Evolutionary conservation across 2,797 vertebrate genomes (phyloP).

Genomic region (Saxicola maurus): DNA sequence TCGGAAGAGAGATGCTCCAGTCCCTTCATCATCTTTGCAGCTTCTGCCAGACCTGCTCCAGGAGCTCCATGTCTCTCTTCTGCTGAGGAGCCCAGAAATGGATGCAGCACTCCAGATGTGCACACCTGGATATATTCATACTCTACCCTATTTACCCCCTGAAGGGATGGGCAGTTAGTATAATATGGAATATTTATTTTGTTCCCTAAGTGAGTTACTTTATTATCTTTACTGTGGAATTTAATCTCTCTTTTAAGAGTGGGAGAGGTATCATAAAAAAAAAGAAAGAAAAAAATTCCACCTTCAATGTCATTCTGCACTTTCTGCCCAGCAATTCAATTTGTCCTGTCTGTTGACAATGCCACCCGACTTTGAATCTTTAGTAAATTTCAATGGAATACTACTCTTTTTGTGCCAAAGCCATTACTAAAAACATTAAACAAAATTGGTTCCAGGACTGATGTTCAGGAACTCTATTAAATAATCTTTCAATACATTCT

Average conservation of each 20-base stretch:
- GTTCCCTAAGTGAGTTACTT: neutral
- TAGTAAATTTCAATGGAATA: neutral
- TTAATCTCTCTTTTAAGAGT: neutral
- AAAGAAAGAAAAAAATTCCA: neutral
- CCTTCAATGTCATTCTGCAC: neutral
- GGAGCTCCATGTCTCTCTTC: neutral
- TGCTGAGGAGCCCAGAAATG: neutral
- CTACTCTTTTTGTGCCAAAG: neutral
- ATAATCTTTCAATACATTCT: constrained; percentile 16
- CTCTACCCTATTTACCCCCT: neutral
- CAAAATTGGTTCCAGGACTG: constrained; percentile 33
- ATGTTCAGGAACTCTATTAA: constrained; percentile 46
- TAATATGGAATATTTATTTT: neutral
- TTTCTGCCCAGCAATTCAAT: neutral
- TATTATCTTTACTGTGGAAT: neutral
- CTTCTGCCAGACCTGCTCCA: neutral
- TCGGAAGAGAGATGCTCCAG: neutral
- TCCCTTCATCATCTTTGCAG: neutral
- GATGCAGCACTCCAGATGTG: neutral
- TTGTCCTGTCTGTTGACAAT: neutral
- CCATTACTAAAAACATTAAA: constrained; percentile 37
- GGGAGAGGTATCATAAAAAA: neutral
- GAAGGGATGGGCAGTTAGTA: neutral
- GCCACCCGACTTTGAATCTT: neutral
- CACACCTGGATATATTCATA: neutral